Conservation (phyloP, 1,140 invertebrate species). For the Ctenoplectra terminalis region DNA sequence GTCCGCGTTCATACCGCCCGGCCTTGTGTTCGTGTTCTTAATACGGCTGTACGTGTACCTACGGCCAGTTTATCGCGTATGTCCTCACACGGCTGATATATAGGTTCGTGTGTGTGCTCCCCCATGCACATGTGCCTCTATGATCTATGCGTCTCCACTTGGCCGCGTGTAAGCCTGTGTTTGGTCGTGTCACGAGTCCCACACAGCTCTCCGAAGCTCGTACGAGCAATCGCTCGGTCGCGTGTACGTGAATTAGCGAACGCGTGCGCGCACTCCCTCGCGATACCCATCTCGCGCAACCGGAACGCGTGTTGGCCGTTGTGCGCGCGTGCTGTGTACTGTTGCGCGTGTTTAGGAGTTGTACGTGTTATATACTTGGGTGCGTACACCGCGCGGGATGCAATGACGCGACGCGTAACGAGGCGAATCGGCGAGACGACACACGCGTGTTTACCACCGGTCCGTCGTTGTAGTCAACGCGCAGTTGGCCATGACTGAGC, state of each 20-base stretch:
- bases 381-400: neutral
- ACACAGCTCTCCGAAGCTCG: no score
- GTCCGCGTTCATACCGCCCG: neutral
- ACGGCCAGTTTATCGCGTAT: conserved; percentile 16
- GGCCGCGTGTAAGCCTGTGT: neutral
- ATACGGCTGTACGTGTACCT: neutral
- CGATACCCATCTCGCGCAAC: conserved; percentile 9
- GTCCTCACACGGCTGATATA: conserved; percentile 17
- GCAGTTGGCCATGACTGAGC: no score
- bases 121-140: conserved; percentile 1
- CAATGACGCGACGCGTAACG: neutral
- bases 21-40: conserved; percentile 1
- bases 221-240: no score
- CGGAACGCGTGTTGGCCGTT: neutral
- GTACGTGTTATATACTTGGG: conserved; percentile 24
- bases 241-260: conserved; percentile 6
- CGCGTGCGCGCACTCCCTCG: neutral
- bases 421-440: no score
- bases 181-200: neutral
- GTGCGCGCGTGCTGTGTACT: conserved; percentile 2
- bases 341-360: neutral
- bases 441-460: conserved; percentile 1
- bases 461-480: neutral
- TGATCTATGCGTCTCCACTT: conserved; percentile 29
- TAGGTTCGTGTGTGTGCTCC: conserved; percentile 2